Percentiles rank a stretch among this genome's conserved stretches.
These are phyloP conservation scores for Echiichthys vipera DNA, from an alignment of 2,797 vertebrate genomes.

Conservation along the genomic window DNA sequence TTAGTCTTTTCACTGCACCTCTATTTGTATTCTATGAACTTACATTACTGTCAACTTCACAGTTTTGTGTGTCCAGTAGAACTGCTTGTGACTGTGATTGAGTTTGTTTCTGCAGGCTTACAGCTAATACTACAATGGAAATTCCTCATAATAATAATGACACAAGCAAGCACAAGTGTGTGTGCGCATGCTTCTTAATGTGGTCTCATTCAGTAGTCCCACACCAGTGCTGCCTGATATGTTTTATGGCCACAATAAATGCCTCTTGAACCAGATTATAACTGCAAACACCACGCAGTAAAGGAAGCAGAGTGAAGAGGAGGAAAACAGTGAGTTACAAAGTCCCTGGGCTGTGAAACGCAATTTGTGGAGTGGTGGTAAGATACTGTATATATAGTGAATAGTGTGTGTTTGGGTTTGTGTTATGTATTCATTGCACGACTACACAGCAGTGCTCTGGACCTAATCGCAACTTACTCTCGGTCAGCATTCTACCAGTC, in stretches of 20 bases:
- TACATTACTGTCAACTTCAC: no score
- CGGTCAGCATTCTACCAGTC: constrained; percentile 59
- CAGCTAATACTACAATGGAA: background rate
- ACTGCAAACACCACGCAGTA: constrained; percentile 23
- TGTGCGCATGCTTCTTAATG: background rate
- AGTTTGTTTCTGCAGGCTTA: no score
- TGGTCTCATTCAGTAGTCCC: background rate
- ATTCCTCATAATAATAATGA: constrained; percentile 4
- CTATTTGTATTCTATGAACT: background rate
- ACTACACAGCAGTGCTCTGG: constrained; percentile 51
- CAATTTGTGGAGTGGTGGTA: constrained; percentile 32
- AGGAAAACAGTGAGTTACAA: constrained; percentile 26
- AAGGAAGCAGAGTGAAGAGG: constrained; percentile 29
- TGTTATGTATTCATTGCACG: constrained; percentile 57
- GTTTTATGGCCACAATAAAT: constrained; percentile 54
- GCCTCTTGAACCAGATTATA: constrained; percentile 28
- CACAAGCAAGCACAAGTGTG: background rate
- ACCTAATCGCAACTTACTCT: constrained; percentile 61
- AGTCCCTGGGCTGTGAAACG: constrained; percentile 29
- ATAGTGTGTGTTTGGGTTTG: constrained; percentile 34
- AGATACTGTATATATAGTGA: constrained; percentile 20
- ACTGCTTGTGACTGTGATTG: no score
- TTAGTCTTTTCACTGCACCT: background rate
- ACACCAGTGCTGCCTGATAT: constrained; percentile 21
- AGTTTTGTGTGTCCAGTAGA: background rate